Evolutionary conservation across 2,888 invertebrate genomes (phyloP).

Genomic region (Netelia virgata): DNA sequence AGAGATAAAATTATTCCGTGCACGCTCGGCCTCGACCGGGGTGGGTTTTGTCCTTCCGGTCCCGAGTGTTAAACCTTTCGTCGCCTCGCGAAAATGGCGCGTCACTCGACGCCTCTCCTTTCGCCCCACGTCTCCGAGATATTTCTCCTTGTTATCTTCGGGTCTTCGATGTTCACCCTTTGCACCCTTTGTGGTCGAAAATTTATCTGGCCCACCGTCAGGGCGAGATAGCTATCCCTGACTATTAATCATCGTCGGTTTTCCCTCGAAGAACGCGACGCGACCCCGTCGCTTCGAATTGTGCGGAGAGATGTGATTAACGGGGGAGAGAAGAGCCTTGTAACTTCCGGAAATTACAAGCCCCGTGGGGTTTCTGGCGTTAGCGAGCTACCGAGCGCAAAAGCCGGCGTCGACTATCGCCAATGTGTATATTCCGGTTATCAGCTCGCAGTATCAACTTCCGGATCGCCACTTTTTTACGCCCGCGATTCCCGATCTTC

Average conservation of each 20-base stretch:
- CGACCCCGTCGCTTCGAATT: background rate
- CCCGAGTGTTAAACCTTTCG: constrained; percentile 61
- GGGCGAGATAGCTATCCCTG: constrained; percentile 17
- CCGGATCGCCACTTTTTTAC: constrained; percentile 15
- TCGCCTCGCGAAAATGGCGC: constrained; percentile 42
- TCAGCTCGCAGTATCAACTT: constrained; percentile 20
- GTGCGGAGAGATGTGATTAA: constrained; percentile 14
- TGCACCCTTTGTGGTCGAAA: constrained; percentile 22
- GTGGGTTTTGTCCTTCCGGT: constrained; percentile 25
- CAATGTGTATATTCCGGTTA: constrained; percentile 17
- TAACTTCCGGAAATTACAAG: constrained; percentile 52
- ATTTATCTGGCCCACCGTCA: constrained; percentile 32
- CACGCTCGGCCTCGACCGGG: constrained; percentile 49
- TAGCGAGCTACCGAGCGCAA: background rate
- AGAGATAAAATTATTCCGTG: constrained; percentile 50
- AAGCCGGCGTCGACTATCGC: background rate
- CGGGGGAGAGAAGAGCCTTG: constrained; percentile 15
- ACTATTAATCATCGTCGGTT: constrained; percentile 57
- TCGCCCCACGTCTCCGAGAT: constrained; percentile 20
- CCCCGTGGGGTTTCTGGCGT: background rate
- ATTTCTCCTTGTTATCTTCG: constrained; percentile 18
- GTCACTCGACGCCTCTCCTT: constrained; percentile 42
- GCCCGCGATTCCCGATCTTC: background rate
- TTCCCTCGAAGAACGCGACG: constrained; percentile 25
- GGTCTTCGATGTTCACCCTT: constrained; percentile 30